These are phyloP conservation scores for Drosophila demipolita DNA, from an alignment of 2,888 invertebrate species.

Conservation along the genomic window DNA sequence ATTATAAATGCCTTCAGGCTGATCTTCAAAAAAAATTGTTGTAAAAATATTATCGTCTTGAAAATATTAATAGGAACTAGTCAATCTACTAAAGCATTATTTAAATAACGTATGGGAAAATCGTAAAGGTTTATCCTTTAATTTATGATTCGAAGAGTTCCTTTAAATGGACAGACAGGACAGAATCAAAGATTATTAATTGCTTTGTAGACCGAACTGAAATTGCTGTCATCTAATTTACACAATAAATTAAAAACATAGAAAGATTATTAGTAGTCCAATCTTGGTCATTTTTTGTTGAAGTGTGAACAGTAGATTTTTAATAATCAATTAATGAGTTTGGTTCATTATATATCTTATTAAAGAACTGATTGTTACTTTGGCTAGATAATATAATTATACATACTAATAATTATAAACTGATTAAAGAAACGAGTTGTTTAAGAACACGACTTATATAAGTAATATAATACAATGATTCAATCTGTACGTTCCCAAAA, in stretches of 20 bases:
- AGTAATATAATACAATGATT: background rate
- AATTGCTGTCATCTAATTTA: too few species aligned
- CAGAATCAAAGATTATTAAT: background rate
- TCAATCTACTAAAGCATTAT: slow-evolving; percentile 87
- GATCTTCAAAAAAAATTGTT: too few species aligned
- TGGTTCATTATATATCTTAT: background rate
- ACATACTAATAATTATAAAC: background rate
- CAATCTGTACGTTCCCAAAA: background rate
- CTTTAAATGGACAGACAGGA: slow-evolving; percentile 81
- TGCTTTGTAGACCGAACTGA: too few species aligned
- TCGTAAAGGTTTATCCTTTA: slow-evolving; percentile 86
- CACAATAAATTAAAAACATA: too few species aligned
- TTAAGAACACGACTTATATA: background rate
- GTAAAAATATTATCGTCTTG: slow-evolving; percentile 88
- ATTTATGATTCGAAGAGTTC: slow-evolving; percentile 86
- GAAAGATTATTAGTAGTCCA: background rate
- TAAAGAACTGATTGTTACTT: background rate
- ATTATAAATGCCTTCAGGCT: too few species aligned
- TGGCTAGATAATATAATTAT: too few species aligned
- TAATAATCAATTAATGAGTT: background rate
- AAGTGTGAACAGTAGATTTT: background rate
- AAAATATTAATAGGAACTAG: slow-evolving; percentile 86
- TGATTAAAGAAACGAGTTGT: background rate
- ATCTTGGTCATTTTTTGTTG: too few species aligned
- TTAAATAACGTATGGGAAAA: slow-evolving; percentile 86